Evolutionary conservation across 2,113 vertebrate species (phyloP).

Genomic region (Seriola rivoliana): DNA sequence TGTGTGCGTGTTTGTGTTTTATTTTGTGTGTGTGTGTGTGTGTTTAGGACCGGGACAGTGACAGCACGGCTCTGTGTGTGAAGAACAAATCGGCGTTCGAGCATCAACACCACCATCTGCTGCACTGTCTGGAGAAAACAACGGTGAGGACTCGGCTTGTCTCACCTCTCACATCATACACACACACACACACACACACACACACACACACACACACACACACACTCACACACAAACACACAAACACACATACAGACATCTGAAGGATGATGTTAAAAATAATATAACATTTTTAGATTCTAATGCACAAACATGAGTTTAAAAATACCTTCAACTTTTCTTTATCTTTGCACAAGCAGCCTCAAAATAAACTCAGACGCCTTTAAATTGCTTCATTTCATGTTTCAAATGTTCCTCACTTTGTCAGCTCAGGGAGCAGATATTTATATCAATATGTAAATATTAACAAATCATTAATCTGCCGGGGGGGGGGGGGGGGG

Average conservation of each 20-base stretch:
- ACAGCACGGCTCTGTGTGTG: slow-evolving; percentile 84
- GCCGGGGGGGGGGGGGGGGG: too few relatives aligned
- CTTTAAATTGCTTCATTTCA: too few relatives aligned
- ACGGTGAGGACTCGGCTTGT: slow-evolving; percentile 83
- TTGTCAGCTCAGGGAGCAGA: not conserved
- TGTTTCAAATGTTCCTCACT: too few relatives aligned
- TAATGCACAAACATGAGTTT: not conserved
- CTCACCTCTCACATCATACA: too few relatives aligned
- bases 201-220: too few relatives aligned
- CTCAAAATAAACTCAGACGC: too few relatives aligned
- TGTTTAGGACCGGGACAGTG: slow-evolving; percentile 81
- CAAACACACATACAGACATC: not conserved
- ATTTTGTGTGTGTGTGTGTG: slow-evolving; percentile 8
- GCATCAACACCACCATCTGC: slow-evolving; percentile 91
- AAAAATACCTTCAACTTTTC: not conserved
- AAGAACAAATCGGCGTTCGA: slow-evolving; percentile 91
- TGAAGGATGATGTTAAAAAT: not conserved
- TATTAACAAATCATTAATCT: too few relatives aligned
- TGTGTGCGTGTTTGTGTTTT: not conserved
- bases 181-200: too few relatives aligned
- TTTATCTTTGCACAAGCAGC: not conserved
- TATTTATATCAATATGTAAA: not conserved
- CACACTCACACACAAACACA: too few relatives aligned
- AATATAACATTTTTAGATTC: not conserved
- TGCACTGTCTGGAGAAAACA: slow-evolving; percentile 94